Conservation (phyloP, 2,113 vertebrate genomes). For the Prunella fulvescens region DNA sequence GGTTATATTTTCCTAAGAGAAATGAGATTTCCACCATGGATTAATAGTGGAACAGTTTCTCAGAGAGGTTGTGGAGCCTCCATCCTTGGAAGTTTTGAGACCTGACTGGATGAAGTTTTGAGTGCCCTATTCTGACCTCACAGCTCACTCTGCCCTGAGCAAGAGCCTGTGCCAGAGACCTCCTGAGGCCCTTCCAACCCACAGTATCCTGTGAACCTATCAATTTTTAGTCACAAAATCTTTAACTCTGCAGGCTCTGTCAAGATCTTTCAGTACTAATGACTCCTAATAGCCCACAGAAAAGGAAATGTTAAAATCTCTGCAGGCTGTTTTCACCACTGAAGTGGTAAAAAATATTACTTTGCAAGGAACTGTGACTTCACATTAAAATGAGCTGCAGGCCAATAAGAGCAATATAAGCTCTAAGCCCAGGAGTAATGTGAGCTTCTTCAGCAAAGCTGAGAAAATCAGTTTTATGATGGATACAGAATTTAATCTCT, state of each 20-base stretch:
- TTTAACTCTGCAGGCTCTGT: neutral
- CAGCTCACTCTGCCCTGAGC: neutral
- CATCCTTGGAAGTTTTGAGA: neutral
- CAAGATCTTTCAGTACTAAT: slow-evolving; percentile 20
- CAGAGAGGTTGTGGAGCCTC: neutral
- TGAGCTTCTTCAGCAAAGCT: neutral
- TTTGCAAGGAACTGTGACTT: neutral
- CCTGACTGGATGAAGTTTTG: neutral
- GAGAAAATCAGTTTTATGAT: neutral
- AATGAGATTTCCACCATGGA: neutral
- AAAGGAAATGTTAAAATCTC: neutral
- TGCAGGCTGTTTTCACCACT: neutral
- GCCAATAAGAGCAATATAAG: neutral
- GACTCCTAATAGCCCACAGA: neutral
- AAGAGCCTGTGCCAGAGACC: neutral
- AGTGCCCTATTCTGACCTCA: neutral
- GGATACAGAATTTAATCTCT: neutral
- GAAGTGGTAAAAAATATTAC: neutral
- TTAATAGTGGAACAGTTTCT: neutral
- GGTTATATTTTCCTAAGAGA: neutral
- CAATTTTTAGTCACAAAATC: neutral
- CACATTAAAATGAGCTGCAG: neutral
- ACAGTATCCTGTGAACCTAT: neutral
- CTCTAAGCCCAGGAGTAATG: neutral
- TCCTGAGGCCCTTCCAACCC: neutral